Evolutionary conservation across 2,113 vertebrate genomes (phyloP).

Genomic region (Thunnus thynnus): DNA sequence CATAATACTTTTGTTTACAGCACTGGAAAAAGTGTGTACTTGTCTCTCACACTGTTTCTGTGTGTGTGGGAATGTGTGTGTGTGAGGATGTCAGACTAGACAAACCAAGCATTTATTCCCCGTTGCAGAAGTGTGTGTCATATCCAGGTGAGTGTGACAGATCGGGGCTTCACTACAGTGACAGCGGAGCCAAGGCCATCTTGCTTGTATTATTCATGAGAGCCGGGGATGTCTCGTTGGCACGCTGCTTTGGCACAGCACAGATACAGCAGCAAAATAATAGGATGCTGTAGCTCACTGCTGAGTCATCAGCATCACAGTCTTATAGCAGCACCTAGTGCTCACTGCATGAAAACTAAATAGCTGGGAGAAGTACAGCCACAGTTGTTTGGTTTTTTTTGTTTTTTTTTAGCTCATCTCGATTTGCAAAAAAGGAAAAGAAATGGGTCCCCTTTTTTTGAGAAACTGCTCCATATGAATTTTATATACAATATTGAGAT

Average conservation of each 20-base stretch:
- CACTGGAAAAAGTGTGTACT: slow-evolving; percentile 50
- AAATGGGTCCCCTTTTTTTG: no score
- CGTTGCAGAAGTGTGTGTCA: slow-evolving; percentile 61
- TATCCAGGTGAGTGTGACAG: slow-evolving; percentile 74
- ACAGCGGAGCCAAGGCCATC: slow-evolving; percentile 63
- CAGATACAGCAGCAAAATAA: slow-evolving; percentile 54
- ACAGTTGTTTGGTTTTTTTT: fast-evolving
- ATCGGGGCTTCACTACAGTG: slow-evolving; percentile 61
- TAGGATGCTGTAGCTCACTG: slow-evolving; percentile 36
- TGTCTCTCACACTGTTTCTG: slow-evolving; percentile 6
- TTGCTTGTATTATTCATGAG: slow-evolving; percentile 75
- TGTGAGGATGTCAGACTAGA: slow-evolving; percentile 54
- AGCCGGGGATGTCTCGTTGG: slow-evolving; percentile 48
- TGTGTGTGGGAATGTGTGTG: slow-evolving; percentile 7
- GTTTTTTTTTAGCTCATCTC: neutral
- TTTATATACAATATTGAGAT: no score
- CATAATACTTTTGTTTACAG: slow-evolving; percentile 60
- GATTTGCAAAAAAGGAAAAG: no score
- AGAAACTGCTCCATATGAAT: no score
- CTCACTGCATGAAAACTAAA: slow-evolving; percentile 41
- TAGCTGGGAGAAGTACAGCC: neutral
- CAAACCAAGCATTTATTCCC: slow-evolving; percentile 71
- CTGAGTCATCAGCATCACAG: slow-evolving; percentile 48
- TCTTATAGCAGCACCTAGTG: slow-evolving; percentile 72
- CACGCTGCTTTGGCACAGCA: slow-evolving; percentile 47